A percentile compares a stretch with the other conserved stretches of the same genome.
phyloP scores from a whole-genome alignment of 2,113 vertebrate genomes.

The human region GRCh38 chr21:25533501-25534000 shows the following conservation, averaged over 20 bases:
- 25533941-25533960: background rate
- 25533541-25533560: conserved; percentile 6
- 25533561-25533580: background rate
- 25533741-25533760: background rate
- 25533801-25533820: background rate
- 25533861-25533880: background rate
- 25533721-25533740: background rate
- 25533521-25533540: background rate
- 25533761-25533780: background rate
- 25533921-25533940: background rate
- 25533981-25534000: background rate
- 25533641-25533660: background rate
- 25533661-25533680: background rate
- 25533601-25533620: background rate
- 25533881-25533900: background rate
- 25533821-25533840: background rate
- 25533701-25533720: background rate
- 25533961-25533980: background rate
- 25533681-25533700: background rate
- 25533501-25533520: background rate
- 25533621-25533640: background rate
- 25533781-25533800: background rate
- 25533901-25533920: background rate
- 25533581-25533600: background rate
- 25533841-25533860: background rate